These are phyloP conservation scores for Hipposideros larvatus DNA, from an alignment of 2,797 vertebrate genomes.

Conservation along the genomic window DNA sequence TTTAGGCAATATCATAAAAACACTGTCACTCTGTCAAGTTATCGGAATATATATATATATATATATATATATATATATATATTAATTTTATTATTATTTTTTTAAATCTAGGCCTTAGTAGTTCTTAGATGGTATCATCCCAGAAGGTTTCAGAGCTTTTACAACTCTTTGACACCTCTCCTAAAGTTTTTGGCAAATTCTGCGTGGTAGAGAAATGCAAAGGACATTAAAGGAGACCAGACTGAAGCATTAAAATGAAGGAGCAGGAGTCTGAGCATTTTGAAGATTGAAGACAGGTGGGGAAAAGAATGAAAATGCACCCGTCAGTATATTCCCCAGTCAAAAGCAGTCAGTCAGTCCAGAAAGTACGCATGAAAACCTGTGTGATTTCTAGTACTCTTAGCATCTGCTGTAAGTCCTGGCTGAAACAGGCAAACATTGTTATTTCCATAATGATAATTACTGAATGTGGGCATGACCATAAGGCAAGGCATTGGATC, in stretches of 20 bases:
- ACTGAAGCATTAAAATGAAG: slow-evolving; percentile 10
- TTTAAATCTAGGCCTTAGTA: background rate
- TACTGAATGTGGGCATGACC: slow-evolving; percentile 46
- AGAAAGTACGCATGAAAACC: background rate
- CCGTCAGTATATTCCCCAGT: slow-evolving; percentile 48
- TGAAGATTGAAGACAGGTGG: slow-evolving; percentile 66
- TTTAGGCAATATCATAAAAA: background rate
- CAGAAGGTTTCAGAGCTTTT: slow-evolving; percentile 1
- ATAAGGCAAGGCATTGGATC: slow-evolving; percentile 73
- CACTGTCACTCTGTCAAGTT: background rate
- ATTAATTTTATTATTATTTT: too few species aligned
- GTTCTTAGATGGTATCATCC: background rate
- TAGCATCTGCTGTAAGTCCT: slow-evolving; percentile 62
- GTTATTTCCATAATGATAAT: slow-evolving; percentile 66
- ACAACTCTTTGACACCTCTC: background rate
- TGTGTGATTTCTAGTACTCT: slow-evolving; percentile 47
- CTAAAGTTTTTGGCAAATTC: slow-evolving; percentile 32
- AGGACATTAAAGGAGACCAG: background rate
- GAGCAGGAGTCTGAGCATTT: slow-evolving; percentile 25
- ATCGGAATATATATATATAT: background rate
- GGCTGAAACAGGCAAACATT: slow-evolving; percentile 7
- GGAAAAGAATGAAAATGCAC: slow-evolving; percentile 47
- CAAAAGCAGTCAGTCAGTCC: slow-evolving; percentile 61
- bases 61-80: too few species aligned
- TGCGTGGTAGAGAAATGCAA: background rate